Evolutionary conservation across 2,797 vertebrate species (phyloP).

Genomic region (Sebastes reedi): DNA sequence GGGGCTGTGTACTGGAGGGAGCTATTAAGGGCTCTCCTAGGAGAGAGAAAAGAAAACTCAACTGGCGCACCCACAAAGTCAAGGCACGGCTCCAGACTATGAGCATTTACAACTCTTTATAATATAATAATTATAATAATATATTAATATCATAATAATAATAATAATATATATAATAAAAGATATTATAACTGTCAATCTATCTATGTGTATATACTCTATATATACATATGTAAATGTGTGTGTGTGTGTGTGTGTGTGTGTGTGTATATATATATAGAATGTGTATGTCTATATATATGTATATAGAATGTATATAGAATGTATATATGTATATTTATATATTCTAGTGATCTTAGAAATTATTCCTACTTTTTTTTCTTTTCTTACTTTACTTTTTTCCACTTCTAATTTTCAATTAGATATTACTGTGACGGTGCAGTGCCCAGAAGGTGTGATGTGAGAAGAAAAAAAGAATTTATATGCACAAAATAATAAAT

Average conservation of each 20-base stretch:
- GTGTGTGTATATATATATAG: too few relatives aligned
- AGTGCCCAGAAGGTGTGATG: background rate
- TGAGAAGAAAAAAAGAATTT: background rate
- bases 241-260: accelerated
- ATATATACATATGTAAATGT: background rate
- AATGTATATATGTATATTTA: too few relatives aligned
- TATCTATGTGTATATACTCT: too few relatives aligned
- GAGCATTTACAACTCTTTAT: background rate
- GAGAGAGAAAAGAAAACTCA: background rate
- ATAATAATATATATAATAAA: too few relatives aligned
- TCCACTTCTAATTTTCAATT: background rate
- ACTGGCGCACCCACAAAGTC: background rate
- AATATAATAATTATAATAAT: too few relatives aligned
- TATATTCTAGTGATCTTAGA: too few relatives aligned
- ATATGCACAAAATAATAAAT: background rate
- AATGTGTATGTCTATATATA: too few relatives aligned
- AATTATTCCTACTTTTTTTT: too few relatives aligned
- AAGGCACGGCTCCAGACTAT: background rate
- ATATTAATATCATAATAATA: too few relatives aligned
- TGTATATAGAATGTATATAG: too few relatives aligned
- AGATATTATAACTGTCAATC: too few relatives aligned
- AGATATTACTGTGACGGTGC: background rate
- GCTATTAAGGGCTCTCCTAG: constrained; percentile 4
- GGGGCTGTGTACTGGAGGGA: background rate
- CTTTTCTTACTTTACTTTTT: too few relatives aligned